Evolutionary conservation across 2,797 vertebrate species (phyloP).

Genomic region (Paratrypauchen microcephalus): DNA sequence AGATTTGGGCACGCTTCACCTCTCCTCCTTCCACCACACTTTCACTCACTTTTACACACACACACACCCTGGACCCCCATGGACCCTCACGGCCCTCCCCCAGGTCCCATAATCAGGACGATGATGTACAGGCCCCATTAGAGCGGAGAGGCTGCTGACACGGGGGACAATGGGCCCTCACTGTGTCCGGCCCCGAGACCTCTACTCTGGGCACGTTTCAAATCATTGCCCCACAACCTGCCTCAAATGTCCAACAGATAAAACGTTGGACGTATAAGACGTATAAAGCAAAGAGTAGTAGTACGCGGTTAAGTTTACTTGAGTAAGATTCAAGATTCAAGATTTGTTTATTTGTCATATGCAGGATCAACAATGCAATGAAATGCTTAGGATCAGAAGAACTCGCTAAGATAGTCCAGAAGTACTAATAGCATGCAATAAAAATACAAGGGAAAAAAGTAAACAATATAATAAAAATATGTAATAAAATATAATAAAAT

Average conservation of each 20-base stretch:
- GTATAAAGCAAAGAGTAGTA: too few species aligned
- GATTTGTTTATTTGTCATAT: too few species aligned
- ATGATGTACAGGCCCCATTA: conserved; percentile 76
- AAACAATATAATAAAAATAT: too few species aligned
- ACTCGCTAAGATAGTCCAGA: too few species aligned
- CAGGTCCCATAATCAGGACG: conserved; percentile 73
- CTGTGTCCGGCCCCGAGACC: conserved; percentile 75
- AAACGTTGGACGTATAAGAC: not conserved
- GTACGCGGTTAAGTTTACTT: too few species aligned
- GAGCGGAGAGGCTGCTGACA: conserved; percentile 80
- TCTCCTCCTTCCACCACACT: conserved; percentile 52
- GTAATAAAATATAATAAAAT: too few species aligned
- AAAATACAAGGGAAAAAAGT: too few species aligned
- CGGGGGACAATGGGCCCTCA: conserved; percentile 80
- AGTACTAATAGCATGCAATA: too few species aligned
- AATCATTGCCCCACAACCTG: not conserved
- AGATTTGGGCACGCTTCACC: conserved; percentile 70
- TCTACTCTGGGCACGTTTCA: not conserved
- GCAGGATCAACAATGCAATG: too few species aligned
- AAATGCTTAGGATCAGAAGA: too few species aligned
- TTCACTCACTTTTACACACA: conserved; percentile 39
- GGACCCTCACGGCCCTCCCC: conserved; percentile 30
- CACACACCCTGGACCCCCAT: conserved; percentile 48
- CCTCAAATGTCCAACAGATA: not conserved
- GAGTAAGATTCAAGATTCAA: too few species aligned